These are phyloP conservation scores for Cotesia typhae DNA, from an alignment of 1,140 invertebrate genomes.

Conservation along the genomic window DNA sequence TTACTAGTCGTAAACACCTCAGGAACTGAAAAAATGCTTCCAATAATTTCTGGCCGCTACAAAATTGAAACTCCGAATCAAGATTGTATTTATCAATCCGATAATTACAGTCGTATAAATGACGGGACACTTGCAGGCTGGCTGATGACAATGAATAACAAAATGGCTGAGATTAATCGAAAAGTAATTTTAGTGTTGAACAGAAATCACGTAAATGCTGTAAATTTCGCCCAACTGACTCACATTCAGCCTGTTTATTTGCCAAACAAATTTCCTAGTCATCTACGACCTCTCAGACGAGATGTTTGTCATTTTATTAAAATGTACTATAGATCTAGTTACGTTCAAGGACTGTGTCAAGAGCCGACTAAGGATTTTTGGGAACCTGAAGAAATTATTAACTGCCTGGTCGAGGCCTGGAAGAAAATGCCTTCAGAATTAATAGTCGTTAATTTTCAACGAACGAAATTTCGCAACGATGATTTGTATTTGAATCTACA, in stretches of 20 bases:
- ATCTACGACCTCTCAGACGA: constrained; percentile 45
- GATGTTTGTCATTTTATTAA: constrained; percentile 54
- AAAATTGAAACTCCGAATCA: constrained; percentile 22
- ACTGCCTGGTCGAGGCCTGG: constrained; percentile 49
- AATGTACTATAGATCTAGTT: constrained; percentile 48
- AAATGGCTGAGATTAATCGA: constrained; percentile 41
- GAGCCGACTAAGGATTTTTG: constrained; percentile 31
- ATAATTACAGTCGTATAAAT: constrained; percentile 44
- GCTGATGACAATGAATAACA: constrained; percentile 47
- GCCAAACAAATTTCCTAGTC: constrained; percentile 48
- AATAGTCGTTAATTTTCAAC: constrained; percentile 54
- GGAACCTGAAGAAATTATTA: constrained; percentile 43
- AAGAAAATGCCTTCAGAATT: constrained; percentile 46
- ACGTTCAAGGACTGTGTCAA: constrained; percentile 28
- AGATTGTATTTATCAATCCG: constrained; percentile 43
- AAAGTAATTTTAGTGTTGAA: constrained; percentile 50
- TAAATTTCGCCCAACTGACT: constrained; percentile 42
- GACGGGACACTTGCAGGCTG: constrained; percentile 48
- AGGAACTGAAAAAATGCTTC: constrained; percentile 50
- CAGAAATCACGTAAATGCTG: constrained; percentile 40
- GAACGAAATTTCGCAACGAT: constrained; percentile 53
- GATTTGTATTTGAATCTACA: constrained; percentile 46
- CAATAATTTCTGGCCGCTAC: constrained; percentile 49
- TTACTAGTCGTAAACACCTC: constrained; percentile 51
- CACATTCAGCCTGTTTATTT: constrained; percentile 51